These are phyloP conservation scores for Trissoscelio sp. DNA, from an alignment of 2,888 invertebrate species.

Conservation along the genomic window DNA sequence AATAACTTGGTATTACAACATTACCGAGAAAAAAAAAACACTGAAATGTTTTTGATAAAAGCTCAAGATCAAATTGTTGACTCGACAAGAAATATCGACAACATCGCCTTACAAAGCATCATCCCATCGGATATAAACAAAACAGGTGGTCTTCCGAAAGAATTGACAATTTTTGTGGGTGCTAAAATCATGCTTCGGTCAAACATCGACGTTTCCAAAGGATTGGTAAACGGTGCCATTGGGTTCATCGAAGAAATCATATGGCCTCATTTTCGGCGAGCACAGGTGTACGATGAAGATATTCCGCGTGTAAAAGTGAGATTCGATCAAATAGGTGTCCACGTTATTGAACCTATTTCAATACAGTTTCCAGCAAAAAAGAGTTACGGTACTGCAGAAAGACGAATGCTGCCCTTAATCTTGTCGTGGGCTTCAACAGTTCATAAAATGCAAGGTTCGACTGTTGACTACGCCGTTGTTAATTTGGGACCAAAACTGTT, in stretches of 20 bases:
- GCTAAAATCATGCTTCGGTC: conserved; percentile 10
- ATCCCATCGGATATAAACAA: conserved; percentile 26
- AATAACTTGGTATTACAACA: conserved; percentile 24
- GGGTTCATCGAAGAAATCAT: neutral
- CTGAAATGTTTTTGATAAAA: conserved; percentile 32
- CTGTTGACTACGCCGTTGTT: too few relatives aligned
- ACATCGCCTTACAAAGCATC: conserved; percentile 15
- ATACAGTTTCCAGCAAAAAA: too few relatives aligned
- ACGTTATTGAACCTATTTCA: too few relatives aligned
- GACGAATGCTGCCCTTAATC: too few relatives aligned
- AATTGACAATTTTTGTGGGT: conserved; percentile 20
- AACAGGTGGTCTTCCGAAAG: neutral
- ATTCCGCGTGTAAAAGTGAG: conserved; percentile 5
- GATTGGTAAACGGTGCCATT: conserved; percentile 2
- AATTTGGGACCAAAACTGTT: too few relatives aligned
- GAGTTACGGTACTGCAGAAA: too few relatives aligned
- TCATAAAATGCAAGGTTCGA: too few relatives aligned
- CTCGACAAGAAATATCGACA: conserved; percentile 24
- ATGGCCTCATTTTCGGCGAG: conserved; percentile 19
- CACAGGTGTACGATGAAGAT: conserved; percentile 21
- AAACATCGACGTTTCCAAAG: conserved; percentile 1
- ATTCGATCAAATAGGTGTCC: conserved; percentile 18
- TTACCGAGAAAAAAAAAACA: conserved; percentile 15
- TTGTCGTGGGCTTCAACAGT: too few relatives aligned
- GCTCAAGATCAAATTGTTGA: conserved; percentile 41